A percentile compares a stretch with the other conserved stretches of the same genome.
Evolutionary conservation across 2,888 invertebrate genomes (phyloP).

Genomic region (Odontocolon sp.): DNA sequence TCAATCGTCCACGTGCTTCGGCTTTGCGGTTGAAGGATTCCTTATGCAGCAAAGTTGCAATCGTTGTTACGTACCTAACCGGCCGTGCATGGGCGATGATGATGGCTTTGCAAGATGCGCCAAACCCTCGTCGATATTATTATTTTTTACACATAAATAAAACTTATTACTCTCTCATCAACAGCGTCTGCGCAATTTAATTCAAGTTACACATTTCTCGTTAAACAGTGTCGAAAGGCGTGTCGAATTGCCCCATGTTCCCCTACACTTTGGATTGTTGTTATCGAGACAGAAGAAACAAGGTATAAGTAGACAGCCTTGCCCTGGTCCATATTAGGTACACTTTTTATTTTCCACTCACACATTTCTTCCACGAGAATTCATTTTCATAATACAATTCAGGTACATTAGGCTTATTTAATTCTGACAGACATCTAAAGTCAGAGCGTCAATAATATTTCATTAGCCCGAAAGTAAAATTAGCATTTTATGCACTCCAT

Average conservation of each 20-base stretch:
- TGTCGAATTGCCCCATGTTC: too few species aligned
- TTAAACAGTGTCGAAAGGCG: slow-evolving; percentile 29
- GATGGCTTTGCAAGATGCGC: too few species aligned
- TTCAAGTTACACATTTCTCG: slow-evolving; percentile 6
- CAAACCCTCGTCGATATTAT: slow-evolving; percentile 31
- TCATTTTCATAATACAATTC: slow-evolving; percentile 41
- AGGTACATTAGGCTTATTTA: neutral
- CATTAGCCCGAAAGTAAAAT: slow-evolving; percentile 35
- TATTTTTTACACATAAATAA: slow-evolving; percentile 43
- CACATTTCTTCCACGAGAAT: slow-evolving; percentile 11
- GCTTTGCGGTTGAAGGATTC: slow-evolving; percentile 45
- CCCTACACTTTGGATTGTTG: too few species aligned
- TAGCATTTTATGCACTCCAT: slow-evolving; percentile 41
- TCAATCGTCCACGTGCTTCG: slow-evolving; percentile 34
- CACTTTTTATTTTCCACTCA: neutral
- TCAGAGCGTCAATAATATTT: slow-evolving; percentile 12
- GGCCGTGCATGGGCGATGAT: too few species aligned
- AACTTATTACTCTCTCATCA: slow-evolving; percentile 36
- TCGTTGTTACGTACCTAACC: too few species aligned
- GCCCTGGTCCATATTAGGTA: slow-evolving; percentile 7
- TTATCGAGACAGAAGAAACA: slow-evolving; percentile 5
- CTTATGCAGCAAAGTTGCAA: too few species aligned
- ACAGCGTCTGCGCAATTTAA: slow-evolving; percentile 32
- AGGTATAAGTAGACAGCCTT: neutral
- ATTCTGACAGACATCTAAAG: neutral